Conservation (phyloP, 2,113 vertebrate genomes). For the Cololabis saira region DNA sequence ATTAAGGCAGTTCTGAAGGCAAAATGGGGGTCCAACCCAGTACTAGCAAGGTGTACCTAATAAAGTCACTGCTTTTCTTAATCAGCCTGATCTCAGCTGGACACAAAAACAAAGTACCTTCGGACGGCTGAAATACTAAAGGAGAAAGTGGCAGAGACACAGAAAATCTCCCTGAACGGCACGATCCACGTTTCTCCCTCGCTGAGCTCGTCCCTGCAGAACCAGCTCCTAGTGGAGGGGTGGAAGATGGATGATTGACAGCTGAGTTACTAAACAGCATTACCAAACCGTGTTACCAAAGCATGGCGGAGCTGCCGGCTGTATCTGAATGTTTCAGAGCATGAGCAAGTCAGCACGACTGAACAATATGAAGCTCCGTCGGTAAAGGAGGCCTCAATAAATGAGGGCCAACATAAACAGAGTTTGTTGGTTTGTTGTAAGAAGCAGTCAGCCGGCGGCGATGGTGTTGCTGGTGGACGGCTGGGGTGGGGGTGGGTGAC, state of each 20-base stretch:
- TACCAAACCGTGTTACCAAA: conserved; percentile 8
- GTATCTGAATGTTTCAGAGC: background rate
- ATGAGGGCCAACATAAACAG: conserved; percentile 11
- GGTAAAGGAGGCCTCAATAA: background rate
- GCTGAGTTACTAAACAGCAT: conserved; percentile 14
- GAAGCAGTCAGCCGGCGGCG: background rate
- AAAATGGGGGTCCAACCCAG: too few relatives aligned
- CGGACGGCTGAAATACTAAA: too few relatives aligned
- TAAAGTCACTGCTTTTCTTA: too few relatives aligned
- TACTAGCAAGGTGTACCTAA: too few relatives aligned
- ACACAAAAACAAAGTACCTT: too few relatives aligned
- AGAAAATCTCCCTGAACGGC: too few relatives aligned
- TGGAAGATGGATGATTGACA: conserved; percentile 2
- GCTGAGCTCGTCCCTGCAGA: background rate
- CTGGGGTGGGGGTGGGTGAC: conserved; percentile 51
- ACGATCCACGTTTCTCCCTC: background rate
- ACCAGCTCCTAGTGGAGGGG: background rate
- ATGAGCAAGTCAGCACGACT: background rate
- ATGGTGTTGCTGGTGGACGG: conserved; percentile 7
- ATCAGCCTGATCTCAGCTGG: too few relatives aligned
- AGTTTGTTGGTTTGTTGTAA: conserved; percentile 25
- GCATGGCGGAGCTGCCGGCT: background rate
- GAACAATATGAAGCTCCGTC: background rate
- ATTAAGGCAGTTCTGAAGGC: too few relatives aligned
- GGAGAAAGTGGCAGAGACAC: too few relatives aligned